phyloP scores from a whole-genome alignment of 1,140 invertebrate genomes.

The Drosophila seguyi region DNA sequence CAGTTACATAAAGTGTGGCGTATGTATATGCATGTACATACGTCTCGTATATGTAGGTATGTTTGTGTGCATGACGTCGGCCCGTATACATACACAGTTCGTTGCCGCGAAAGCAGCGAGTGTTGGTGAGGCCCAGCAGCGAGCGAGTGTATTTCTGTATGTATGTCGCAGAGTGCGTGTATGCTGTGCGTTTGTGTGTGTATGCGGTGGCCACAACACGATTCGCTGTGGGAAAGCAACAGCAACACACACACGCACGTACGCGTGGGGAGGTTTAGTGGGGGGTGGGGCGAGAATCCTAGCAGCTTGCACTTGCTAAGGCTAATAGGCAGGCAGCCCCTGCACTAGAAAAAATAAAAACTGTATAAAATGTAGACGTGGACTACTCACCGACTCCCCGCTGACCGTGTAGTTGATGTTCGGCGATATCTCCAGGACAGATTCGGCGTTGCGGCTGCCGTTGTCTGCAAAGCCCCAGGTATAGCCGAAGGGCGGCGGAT shows the following conservation, averaged over 20 bases:
- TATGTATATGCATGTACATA: slow-evolving; percentile 55
- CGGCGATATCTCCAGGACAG: slow-evolving; percentile 85
- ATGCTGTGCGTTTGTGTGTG: slow-evolving; percentile 48
- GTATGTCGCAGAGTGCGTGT: slow-evolving; percentile 31
- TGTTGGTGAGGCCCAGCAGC: slow-evolving; percentile 54
- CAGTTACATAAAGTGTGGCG: slow-evolving; percentile 78
- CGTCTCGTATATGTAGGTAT: slow-evolving; percentile 67
- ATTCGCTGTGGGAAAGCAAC: slow-evolving; percentile 80
- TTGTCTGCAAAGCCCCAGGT: slow-evolving; percentile 85
- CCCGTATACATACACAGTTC: slow-evolving; percentile 77
- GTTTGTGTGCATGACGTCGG: slow-evolving; percentile 53
- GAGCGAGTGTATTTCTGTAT: slow-evolving; percentile 58
- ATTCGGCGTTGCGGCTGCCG: slow-evolving; percentile 77
- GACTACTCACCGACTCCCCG: slow-evolving; percentile 82
- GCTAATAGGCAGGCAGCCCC: slow-evolving; percentile 28
- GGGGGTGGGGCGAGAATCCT: slow-evolving; percentile 54
- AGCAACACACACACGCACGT: slow-evolving; percentile 65
- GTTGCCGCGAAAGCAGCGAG: slow-evolving; percentile 65
- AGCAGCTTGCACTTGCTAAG: slow-evolving; percentile 73
- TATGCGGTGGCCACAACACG: slow-evolving; percentile 76
- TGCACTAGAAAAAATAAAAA: not conserved
- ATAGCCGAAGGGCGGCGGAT: slow-evolving; percentile 84
- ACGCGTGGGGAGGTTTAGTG: slow-evolving; percentile 29
- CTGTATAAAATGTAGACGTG: slow-evolving; percentile 7
- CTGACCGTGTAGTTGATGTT: slow-evolving; percentile 85